Evolutionary conservation across 2,888 invertebrate species (phyloP).

Genomic region (Congeria kusceri): DNA sequence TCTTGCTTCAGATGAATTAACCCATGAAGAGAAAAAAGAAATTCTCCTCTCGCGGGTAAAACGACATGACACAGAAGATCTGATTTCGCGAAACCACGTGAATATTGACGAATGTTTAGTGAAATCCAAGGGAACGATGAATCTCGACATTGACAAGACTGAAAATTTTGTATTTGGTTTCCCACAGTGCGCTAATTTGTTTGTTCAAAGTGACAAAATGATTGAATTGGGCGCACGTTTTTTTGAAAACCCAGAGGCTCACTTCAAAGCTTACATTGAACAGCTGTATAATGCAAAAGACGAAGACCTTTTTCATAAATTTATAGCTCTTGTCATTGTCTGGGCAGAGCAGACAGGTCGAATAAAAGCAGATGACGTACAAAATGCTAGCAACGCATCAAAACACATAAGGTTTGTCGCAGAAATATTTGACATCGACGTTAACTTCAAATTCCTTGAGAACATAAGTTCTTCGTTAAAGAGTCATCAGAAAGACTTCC

Average conservation of each 20-base stretch:
- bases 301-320: constrained; percentile 20
- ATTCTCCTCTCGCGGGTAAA: constrained; percentile 14
- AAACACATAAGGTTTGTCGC: constrained; percentile 19
- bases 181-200: constrained; percentile 37
- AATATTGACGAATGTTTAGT: not conserved
- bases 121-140: constrained; percentile 1
- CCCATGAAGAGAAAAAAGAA: constrained; percentile 12
- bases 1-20: constrained; percentile 16
- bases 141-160: not conserved
- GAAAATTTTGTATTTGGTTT: constrained; percentile 35
- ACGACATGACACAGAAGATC: not conserved
- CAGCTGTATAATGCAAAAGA: constrained; percentile 20
- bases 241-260: constrained; percentile 16
- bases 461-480: constrained; percentile 19
- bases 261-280: constrained; percentile 25
- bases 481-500: constrained; percentile 19
- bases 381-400: not conserved
- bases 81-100: not conserved
- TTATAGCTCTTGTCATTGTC: constrained; percentile 36
- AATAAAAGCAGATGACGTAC: constrained; percentile 15
- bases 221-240: constrained; percentile 16
- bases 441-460: constrained; percentile 17
- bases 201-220: constrained; percentile 17
- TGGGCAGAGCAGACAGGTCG: constrained; percentile 32
- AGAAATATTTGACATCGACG: constrained; percentile 10